Evolutionary conservation across 2,113 vertebrate genomes (phyloP).

Genomic region (Perca schrenkii): DNA sequence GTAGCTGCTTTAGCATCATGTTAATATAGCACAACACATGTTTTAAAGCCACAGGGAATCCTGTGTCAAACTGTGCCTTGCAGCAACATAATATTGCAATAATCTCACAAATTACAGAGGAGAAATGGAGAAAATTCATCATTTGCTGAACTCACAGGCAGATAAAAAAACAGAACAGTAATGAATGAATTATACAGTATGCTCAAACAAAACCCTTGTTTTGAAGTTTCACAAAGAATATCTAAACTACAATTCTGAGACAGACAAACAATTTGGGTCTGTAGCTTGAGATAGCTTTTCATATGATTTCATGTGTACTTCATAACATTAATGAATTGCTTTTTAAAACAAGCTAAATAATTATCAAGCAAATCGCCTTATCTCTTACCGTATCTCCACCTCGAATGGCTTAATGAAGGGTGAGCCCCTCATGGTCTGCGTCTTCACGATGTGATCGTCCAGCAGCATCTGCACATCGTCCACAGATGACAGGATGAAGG

Average conservation of each 20-base stretch:
- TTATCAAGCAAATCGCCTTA: neutral
- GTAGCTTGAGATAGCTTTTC: neutral
- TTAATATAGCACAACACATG: neutral
- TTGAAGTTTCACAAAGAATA: slow-evolving; percentile 14
- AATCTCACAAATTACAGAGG: slow-evolving; percentile 15
- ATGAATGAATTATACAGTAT: slow-evolving; percentile 7
- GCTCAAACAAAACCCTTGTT: neutral
- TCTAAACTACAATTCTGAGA: neutral
- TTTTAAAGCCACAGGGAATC: slow-evolving; percentile 7
- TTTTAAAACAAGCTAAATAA: neutral
- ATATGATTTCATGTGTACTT: neutral
- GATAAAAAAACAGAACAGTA: neutral
- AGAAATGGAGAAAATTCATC: neutral
- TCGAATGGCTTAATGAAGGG: slow-evolving; percentile 91
- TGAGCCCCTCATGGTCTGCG: slow-evolving; percentile 91
- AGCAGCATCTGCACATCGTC: slow-evolving; percentile 91
- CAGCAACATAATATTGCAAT: slow-evolving; percentile 26
- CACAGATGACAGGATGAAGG: slow-evolving; percentile 87
- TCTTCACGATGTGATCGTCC: slow-evolving; percentile 93
- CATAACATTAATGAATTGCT: neutral
- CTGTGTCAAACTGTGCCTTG: slow-evolving; percentile 14
- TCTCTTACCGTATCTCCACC: slow-evolving; percentile 85
- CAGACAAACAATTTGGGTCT: neutral
- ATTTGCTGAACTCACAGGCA: neutral
- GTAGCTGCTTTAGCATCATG: neutral